Evolutionary conservation across 2,888 invertebrate genomes (phyloP).

Genomic region (Tenodera sinensis): DNA sequence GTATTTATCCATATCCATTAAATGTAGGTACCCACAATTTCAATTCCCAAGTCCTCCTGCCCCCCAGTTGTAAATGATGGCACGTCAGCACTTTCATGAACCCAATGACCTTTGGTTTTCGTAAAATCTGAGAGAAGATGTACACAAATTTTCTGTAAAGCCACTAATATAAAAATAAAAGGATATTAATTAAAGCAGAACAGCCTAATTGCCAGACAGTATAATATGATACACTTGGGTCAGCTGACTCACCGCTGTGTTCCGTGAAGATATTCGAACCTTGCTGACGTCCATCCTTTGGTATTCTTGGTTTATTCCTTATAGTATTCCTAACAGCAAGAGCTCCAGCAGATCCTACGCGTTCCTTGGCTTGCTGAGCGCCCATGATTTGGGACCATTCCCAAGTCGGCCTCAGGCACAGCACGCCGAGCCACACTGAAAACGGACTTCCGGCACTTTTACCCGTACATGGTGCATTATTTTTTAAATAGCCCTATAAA

Average conservation of each 20-base stretch:
- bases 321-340: slow-evolving; percentile 41
- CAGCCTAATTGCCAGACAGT: neutral
- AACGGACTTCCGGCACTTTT: slow-evolving; percentile 36
- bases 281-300: slow-evolving; percentile 78
- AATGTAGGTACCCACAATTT: too few relatives aligned
- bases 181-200: neutral
- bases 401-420: slow-evolving; percentile 37
- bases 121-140: neutral
- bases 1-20: too few relatives aligned
- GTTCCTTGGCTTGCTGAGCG: slow-evolving; percentile 91
- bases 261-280: slow-evolving; percentile 92
- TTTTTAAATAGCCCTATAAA: slow-evolving; percentile 6
- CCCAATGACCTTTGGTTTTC: neutral
- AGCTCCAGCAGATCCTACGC: slow-evolving; percentile 66
- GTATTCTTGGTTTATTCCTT: slow-evolving; percentile 64
- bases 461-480: slow-evolving; percentile 27
- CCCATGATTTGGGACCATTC: slow-evolving; percentile 65
- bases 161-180: neutral
- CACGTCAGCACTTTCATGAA: neutral
- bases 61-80: neutral
- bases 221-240: neutral
- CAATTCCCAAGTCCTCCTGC: neutral
- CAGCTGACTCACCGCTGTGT: slow-evolving; percentile 76
- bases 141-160: neutral
- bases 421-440: slow-evolving; percentile 41